A percentile compares a stretch with the other conserved stretches of the same genome.
Evolutionary conservation across 2,888 invertebrate genomes (phyloP).

Genomic region (Netelia fuscicornis): DNA sequence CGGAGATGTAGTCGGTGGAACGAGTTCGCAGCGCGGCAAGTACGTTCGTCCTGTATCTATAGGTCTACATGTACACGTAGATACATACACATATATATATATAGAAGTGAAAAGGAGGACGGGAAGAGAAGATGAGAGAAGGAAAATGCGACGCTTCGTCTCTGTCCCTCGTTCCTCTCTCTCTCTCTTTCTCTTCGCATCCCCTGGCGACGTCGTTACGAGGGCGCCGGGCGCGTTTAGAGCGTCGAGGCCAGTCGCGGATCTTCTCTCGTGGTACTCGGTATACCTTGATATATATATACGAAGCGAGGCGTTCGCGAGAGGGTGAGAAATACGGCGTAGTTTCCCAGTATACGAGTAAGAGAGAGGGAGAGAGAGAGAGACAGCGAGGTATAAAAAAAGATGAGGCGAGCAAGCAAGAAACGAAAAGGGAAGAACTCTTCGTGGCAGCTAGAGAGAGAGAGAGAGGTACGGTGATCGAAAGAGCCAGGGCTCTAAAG

Average conservation of each 20-base stretch:
- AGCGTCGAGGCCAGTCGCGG: constrained; percentile 79
- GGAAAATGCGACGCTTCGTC: constrained; percentile 48
- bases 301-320: constrained; percentile 9
- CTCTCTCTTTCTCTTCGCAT: constrained; percentile 64
- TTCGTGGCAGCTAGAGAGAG: neutral
- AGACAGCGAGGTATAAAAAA: constrained; percentile 53
- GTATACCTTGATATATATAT: constrained; percentile 26
- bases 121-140: constrained; percentile 67
- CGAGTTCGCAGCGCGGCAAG: constrained; percentile 60
- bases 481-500: constrained; percentile 57
- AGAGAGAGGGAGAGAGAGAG: constrained; percentile 65
- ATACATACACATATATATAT: constrained; percentile 1
- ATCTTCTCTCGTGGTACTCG: constrained; percentile 55
- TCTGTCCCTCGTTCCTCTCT: neutral
- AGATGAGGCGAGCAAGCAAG: constrained; percentile 52
- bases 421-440: constrained; percentile 25
- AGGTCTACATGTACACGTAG: neutral
- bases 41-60: constrained; percentile 49
- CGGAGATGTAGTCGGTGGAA: constrained; percentile 61
- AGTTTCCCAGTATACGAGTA: constrained; percentile 20
- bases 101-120: constrained; percentile 45
- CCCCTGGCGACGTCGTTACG: constrained; percentile 82
- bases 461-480: constrained; percentile 59
- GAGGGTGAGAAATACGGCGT: constrained; percentile 53
- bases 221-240: constrained; percentile 81